Percentiles rank a stretch among this genome's conserved stretches.
phyloP scores from a whole-genome alignment of 2,888 invertebrate genomes.

The Cataglyphis altisquamis region DNA sequence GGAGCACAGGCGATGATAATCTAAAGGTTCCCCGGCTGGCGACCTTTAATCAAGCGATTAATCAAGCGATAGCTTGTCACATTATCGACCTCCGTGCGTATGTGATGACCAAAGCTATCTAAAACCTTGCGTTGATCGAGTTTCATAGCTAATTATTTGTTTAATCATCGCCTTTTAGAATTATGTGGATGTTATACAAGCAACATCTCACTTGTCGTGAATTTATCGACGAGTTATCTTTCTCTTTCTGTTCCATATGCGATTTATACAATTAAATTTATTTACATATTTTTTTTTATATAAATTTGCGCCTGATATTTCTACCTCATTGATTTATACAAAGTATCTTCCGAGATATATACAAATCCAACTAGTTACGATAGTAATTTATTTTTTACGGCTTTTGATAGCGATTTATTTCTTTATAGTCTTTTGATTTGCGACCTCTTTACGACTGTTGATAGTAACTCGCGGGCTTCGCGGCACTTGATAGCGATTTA shows the following conservation, averaged over 20 bases:
- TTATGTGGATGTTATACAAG: not conserved
- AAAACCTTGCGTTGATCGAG: conserved; percentile 6
- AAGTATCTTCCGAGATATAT: not conserved
- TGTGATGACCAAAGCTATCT: not conserved
- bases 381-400: conserved; percentile 16
- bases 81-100: conserved; percentile 24
- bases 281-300: not conserved
- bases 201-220: not conserved
- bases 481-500: conserved; percentile 39
- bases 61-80: conserved; percentile 45
- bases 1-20: conserved; percentile 35
- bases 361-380: not conserved
- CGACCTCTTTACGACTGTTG: conserved; percentile 29
- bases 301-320: not conserved
- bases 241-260: not conserved
- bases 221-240: not conserved
- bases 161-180: not conserved
- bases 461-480: conserved; percentile 23
- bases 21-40: conserved; percentile 35
- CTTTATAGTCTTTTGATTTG: conserved; percentile 22
- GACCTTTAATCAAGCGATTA: conserved; percentile 52
- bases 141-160: conserved; percentile 26
- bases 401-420: conserved; percentile 18
- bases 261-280: not conserved
- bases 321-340: not conserved